Conservation (phyloP, 2,888 invertebrate species). For the Lagria hirta region DNA sequence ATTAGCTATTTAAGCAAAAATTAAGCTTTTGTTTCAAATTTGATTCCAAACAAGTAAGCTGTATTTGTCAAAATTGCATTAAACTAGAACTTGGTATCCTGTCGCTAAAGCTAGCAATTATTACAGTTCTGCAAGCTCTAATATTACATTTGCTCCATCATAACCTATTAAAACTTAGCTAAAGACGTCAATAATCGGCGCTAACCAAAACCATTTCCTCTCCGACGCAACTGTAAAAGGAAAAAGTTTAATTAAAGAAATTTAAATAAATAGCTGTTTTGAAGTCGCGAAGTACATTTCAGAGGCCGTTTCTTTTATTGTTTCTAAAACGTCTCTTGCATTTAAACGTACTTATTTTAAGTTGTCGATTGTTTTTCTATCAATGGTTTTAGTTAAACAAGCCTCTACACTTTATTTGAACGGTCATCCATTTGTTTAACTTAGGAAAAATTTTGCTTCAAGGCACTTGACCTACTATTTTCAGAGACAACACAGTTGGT, state of each 20-base stretch:
- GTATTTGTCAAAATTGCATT: no score
- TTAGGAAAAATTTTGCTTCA: conserved; percentile 25
- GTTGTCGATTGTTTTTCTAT: conserved; percentile 27
- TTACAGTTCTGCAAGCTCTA: no score
- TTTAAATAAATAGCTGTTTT: conserved; percentile 28
- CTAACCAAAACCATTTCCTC: no score
- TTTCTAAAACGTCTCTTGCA: conserved; percentile 30
- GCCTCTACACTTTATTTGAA: conserved; percentile 21
- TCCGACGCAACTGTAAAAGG: no score
- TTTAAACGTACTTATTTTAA: conserved; percentile 31
- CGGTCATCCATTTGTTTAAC: conserved; percentile 27
- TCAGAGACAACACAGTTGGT: conserved; percentile 24
- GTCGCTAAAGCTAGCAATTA: no score
- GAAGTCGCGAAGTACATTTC: conserved; percentile 25
- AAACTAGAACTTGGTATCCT: no score
- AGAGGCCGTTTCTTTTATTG: conserved; percentile 26
- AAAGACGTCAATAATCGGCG: no score
- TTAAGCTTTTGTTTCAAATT: no score
- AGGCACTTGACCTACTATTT: conserved; percentile 25
- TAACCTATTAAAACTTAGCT: not conserved
- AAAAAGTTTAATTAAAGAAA: conserved; percentile 28
- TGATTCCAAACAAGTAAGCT: no score
- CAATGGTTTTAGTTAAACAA: conserved; percentile 28
- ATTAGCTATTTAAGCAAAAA: no score
- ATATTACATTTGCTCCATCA: not conserved